phyloP scores from a whole-genome alignment of 2,113 vertebrate species.

The Zosterops japonicus region DNA sequence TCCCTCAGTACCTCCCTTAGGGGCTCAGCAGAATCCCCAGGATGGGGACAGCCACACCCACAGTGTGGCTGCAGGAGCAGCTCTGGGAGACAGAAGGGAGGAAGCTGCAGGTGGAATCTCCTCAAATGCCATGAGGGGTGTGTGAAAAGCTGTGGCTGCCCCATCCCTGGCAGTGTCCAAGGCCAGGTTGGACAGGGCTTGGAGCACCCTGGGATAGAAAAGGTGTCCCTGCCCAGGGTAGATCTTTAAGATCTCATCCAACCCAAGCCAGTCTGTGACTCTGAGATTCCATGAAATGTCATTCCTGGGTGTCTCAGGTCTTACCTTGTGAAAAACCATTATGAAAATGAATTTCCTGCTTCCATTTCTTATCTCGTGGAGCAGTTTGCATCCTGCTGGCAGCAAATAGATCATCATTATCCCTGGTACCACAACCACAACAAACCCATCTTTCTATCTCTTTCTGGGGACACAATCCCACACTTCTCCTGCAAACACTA shows the following conservation, averaged over 20 bases:
- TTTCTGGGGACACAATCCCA: background rate
- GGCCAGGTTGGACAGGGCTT: background rate
- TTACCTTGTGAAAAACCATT: background rate
- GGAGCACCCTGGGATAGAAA: fast-evolving
- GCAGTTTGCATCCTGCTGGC: background rate
- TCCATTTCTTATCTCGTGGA: background rate
- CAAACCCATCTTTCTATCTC: background rate
- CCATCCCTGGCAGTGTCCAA: background rate
- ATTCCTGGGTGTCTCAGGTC: background rate
- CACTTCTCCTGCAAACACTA: background rate
- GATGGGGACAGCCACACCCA: background rate
- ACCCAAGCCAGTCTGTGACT: background rate
- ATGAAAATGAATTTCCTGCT: background rate
- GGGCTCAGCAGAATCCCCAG: background rate
- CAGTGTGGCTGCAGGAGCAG: background rate
- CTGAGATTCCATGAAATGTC: background rate
- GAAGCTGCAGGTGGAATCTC: background rate
- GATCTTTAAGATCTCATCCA: background rate
- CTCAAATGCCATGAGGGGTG: fast-evolving
- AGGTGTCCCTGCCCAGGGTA: background rate
- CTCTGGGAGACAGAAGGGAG: background rate
- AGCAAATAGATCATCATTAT: background rate
- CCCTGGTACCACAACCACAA: background rate
- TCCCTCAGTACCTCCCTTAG: background rate
- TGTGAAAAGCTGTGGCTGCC: background rate